A percentile compares a stretch with the other conserved stretches of the same genome.
Conservation (phyloP, 2,797 vertebrate species). For the Gallinago nigripennis region DNA sequence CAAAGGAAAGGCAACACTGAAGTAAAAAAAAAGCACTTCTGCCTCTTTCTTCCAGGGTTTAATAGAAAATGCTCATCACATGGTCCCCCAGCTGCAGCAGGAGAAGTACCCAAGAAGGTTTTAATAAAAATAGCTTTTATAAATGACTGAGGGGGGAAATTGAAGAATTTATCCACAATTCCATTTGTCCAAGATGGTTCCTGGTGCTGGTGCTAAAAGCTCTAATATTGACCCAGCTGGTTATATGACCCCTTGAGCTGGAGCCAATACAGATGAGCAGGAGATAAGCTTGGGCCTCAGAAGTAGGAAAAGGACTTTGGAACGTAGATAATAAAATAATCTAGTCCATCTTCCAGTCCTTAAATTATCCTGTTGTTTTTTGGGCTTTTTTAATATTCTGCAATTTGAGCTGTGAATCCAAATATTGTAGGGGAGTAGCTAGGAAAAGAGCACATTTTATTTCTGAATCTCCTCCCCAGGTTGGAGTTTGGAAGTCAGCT, state of each 20-base stretch:
- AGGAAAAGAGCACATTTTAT: neutral
- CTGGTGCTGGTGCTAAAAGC: constrained; percentile 4
- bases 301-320: neutral
- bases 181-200: constrained; percentile 47
- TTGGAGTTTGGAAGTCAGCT: neutral
- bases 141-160: neutral
- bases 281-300: neutral
- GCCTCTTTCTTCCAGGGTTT: neutral
- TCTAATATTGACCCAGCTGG: neutral
- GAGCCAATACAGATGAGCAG: neutral
- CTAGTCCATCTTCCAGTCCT: neutral
- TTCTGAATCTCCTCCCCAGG: neutral
- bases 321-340: constrained; percentile 4
- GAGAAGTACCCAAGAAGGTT: constrained; percentile 11
- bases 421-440: neutral
- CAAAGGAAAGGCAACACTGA: constrained; percentile 26
- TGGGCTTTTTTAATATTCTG: neutral
- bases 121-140: constrained; percentile 44
- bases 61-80: constrained; percentile 35
- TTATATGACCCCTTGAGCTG: neutral
- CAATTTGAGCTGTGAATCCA: neutral
- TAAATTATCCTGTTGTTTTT: neutral
- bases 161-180: neutral
- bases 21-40: constrained; percentile 32
- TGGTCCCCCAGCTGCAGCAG: constrained; percentile 21